These are phyloP conservation scores for Baryphthengus martii DNA, from an alignment of 2,113 vertebrate genomes.

Conservation along the genomic window DNA sequence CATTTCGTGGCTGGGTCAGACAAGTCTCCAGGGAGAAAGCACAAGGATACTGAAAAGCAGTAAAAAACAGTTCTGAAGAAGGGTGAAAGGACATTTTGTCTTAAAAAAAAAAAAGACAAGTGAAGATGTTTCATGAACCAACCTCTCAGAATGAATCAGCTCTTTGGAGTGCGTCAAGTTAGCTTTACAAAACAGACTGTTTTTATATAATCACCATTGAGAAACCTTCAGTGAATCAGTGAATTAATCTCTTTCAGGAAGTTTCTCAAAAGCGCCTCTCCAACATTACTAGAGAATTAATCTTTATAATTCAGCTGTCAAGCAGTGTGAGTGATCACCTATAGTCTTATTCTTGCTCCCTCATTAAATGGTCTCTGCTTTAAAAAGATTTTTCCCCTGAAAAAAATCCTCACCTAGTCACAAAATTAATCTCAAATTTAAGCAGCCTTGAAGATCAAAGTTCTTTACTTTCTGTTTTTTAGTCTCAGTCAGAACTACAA, in stretches of 20 bases:
- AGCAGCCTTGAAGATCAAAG: background rate
- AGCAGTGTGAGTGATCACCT: constrained; percentile 25
- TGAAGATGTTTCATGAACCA: background rate
- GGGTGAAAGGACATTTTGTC: background rate
- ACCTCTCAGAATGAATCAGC: background rate
- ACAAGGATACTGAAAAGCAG: background rate
- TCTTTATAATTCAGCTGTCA: constrained; percentile 40
- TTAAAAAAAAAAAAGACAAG: background rate
- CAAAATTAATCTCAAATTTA: constrained; percentile 23
- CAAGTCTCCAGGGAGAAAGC: background rate
- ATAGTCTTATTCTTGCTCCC: background rate
- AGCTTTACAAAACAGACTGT: constrained; percentile 17
- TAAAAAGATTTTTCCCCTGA: background rate
- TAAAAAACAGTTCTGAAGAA: background rate
- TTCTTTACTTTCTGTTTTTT: constrained; percentile 1
- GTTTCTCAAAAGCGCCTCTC: background rate
- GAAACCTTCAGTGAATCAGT: background rate
- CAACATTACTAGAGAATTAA: constrained; percentile 17
- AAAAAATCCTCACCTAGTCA: background rate
- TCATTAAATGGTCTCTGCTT: background rate
- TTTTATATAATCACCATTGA: background rate
- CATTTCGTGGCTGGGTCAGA: background rate
- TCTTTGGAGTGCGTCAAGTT: background rate
- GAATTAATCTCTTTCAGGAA: background rate
- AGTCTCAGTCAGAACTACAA: background rate